Conservation (phyloP, 2,888 invertebrate genomes). For the Rotaria magnacalcarata region DNA sequence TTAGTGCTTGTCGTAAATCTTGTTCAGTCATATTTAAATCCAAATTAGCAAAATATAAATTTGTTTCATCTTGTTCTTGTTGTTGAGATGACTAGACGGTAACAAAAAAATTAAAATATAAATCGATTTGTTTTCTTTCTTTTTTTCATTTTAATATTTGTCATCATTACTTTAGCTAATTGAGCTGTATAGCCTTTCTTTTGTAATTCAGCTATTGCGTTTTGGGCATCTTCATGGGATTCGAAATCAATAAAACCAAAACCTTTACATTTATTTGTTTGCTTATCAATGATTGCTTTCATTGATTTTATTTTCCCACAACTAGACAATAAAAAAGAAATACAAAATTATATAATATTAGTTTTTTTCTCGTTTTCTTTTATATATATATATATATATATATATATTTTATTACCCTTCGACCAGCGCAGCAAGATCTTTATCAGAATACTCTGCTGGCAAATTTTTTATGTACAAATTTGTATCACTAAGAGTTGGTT, state of each 20-base stretch:
- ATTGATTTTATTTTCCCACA: slow-evolving; percentile 97
- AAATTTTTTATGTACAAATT: slow-evolving; percentile 36
- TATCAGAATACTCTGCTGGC: slow-evolving; percentile 34
- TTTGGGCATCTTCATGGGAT: slow-evolving; percentile 86
- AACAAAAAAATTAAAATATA: neutral
- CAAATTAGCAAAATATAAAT: slow-evolving; percentile 96
- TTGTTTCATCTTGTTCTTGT: slow-evolving; percentile 92
- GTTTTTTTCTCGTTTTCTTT: too few relatives aligned
- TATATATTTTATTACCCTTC: neutral
- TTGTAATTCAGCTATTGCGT: slow-evolving; percentile 91
- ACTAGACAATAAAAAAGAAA: slow-evolving; percentile 64
- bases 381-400: too few relatives aligned
- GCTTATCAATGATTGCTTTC: slow-evolving; percentile 98
- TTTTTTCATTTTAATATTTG: neutral
- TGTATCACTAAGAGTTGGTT: slow-evolving; percentile 9
- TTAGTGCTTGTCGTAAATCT: neutral
- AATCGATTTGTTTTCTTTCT: too few relatives aligned
- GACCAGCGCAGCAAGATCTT: slow-evolving; percentile 6
- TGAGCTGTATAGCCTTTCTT: slow-evolving; percentile 96
- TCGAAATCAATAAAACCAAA: slow-evolving; percentile 99
- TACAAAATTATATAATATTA: neutral
- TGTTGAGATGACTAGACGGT: slow-evolving; percentile 50
- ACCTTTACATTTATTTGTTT: slow-evolving; percentile 99
- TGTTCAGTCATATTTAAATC: slow-evolving; percentile 19
- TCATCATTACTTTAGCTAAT: slow-evolving; percentile 77